Conservation (phyloP, 1,140 invertebrate genomes). For the Drosophila mauritiana region DNA sequence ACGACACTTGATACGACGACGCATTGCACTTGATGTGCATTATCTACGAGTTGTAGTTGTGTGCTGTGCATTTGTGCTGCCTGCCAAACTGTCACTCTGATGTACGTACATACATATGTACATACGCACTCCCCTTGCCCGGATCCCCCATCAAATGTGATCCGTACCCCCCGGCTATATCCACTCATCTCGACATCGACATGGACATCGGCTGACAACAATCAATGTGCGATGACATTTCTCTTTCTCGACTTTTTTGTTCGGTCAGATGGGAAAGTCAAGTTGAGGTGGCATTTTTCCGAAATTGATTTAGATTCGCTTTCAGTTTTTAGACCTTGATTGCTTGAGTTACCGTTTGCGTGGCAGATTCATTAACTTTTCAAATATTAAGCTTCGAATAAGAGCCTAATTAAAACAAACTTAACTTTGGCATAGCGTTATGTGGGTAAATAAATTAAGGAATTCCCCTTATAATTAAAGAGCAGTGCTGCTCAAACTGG, state of each 20-base stretch:
- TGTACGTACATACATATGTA: neutral
- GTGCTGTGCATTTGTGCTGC: slow-evolving; percentile 46
- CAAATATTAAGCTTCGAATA: neutral
- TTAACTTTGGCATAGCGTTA: too few relatives aligned
- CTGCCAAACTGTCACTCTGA: slow-evolving; percentile 38
- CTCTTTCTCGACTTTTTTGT: slow-evolving; percentile 13
- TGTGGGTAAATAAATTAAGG: too few relatives aligned
- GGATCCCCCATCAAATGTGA: slow-evolving; percentile 4
- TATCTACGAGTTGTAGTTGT: slow-evolving; percentile 48
- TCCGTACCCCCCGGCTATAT: neutral
- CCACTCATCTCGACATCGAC: slow-evolving; percentile 26
- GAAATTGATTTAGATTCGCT: slow-evolving; percentile 1
- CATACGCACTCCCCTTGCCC: neutral
- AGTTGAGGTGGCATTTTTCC: slow-evolving; percentile 7
- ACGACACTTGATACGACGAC: slow-evolving; percentile 57
- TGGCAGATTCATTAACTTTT: neutral
- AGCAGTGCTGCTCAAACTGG: slow-evolving; percentile 12
- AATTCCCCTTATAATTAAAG: neutral
- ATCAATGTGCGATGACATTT: slow-evolving; percentile 38
- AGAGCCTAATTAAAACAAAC: neutral
- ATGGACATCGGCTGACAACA: slow-evolving; percentile 32
- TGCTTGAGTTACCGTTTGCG: neutral
- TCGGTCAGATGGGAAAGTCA: slow-evolving; percentile 20
- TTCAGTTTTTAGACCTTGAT: neutral
- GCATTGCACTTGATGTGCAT: slow-evolving; percentile 63